phyloP scores from a whole-genome alignment of 2,797 vertebrate genomes.

The Tarsius wallacei region DNA sequence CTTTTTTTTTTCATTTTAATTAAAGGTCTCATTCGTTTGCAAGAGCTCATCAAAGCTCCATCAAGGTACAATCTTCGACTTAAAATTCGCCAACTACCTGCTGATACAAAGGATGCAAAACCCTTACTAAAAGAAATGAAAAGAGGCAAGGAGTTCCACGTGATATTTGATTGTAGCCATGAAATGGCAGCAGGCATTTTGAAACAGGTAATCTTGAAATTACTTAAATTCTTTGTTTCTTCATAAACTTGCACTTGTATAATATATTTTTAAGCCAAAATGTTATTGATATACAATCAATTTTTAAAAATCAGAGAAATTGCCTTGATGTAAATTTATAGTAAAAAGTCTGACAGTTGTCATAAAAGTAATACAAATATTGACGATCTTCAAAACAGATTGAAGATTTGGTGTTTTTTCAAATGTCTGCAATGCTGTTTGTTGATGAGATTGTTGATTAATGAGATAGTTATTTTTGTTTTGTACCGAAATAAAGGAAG shows the following conservation, averaged over 20 bases:
- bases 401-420: constrained; percentile 37
- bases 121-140: constrained; percentile 99
- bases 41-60: constrained; percentile 99
- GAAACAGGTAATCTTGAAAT: constrained; percentile 94
- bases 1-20: constrained; percentile 75
- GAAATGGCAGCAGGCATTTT: constrained; percentile 98
- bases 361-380: constrained; percentile 25
- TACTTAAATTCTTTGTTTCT: constrained; percentile 69
- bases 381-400: background rate
- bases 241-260: constrained; percentile 44
- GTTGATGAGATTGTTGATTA: constrained; percentile 7
- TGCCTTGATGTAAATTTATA: constrained; percentile 67
- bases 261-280: background rate
- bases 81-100: constrained; percentile 98
- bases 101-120: constrained; percentile 97
- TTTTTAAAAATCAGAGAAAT: constrained; percentile 23
- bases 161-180: constrained; percentile 98
- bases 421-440: background rate
- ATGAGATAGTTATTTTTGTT: constrained; percentile 23
- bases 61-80: constrained; percentile 98
- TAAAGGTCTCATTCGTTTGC: constrained; percentile 97
- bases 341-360: background rate
- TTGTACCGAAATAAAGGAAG: background rate
- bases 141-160: constrained; percentile 98
- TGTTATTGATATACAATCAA: background rate